Conservation (phyloP, 1,140 invertebrate species). For the Achroia grisella region DNA sequence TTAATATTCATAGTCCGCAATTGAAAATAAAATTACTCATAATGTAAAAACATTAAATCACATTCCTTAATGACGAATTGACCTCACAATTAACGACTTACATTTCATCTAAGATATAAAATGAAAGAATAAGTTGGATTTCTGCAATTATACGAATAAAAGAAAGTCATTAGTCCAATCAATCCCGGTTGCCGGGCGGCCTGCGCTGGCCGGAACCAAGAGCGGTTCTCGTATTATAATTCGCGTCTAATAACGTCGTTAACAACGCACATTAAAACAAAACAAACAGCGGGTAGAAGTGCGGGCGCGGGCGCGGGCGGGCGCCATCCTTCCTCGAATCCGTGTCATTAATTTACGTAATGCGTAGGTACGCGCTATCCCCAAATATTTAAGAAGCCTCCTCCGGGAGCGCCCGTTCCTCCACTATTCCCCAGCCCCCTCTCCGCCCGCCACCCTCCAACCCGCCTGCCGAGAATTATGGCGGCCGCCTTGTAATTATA, state of each 20-base stretch:
- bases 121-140: slow-evolving; percentile 47
- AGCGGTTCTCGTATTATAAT: slow-evolving; percentile 52
- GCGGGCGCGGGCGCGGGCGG: slow-evolving; percentile 43
- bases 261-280: slow-evolving; percentile 71
- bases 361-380: slow-evolving; percentile 73
- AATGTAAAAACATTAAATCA: slow-evolving; percentile 8
- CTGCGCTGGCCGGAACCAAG: slow-evolving; percentile 18
- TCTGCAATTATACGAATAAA: slow-evolving; percentile 57
- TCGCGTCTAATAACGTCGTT: slow-evolving; percentile 70
- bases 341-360: slow-evolving; percentile 74
- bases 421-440: slow-evolving; percentile 57
- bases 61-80: slow-evolving; percentile 11
- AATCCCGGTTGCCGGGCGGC: slow-evolving; percentile 26
- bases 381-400: slow-evolving; percentile 74
- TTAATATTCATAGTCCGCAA: too few species aligned
- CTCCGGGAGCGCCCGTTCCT: slow-evolving; percentile 68
- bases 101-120: slow-evolving; percentile 41
- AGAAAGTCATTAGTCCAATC: slow-evolving; percentile 63
- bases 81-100: slow-evolving; percentile 27
- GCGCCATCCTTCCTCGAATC: slow-evolving; percentile 72
- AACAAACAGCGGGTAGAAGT: slow-evolving; percentile 54
- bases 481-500: slow-evolving; percentile 76
- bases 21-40: neutral
- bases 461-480: slow-evolving; percentile 73
- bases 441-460: slow-evolving; percentile 36